phyloP scores from a whole-genome alignment of 2,888 invertebrate species.

The Calliopum simillimum region DNA sequence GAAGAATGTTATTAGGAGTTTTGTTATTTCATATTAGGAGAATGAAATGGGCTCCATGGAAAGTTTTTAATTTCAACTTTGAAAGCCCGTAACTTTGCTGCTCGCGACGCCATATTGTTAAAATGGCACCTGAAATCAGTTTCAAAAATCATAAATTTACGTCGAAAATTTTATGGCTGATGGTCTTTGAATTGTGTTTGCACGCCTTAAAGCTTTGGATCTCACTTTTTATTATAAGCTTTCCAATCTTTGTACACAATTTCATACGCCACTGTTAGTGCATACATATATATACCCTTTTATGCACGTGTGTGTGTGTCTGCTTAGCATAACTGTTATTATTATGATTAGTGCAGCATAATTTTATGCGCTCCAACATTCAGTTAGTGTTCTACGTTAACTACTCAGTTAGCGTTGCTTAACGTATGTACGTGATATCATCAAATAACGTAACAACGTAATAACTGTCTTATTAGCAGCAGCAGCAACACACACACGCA shows the following conservation, averaged over 20 bases:
- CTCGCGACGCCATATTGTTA: no score
- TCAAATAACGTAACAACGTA: constrained; percentile 62
- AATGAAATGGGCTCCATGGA: no score
- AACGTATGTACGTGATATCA: constrained; percentile 65
- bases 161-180: no score
- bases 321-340: constrained; percentile 40
- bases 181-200: no score
- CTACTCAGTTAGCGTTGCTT: constrained; percentile 65
- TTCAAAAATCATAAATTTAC: no score
- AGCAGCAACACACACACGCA: constrained; percentile 3
- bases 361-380: constrained; percentile 36
- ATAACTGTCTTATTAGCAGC: constrained; percentile 60
- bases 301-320: constrained; percentile 24
- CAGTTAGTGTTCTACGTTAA: constrained; percentile 46
- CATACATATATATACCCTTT: constrained; percentile 15
- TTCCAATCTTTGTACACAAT: constrained; percentile 10
- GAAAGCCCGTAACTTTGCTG: no score
- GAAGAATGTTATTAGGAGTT: no score
- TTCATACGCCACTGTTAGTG: constrained; percentile 29
- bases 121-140: no score
- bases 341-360: constrained; percentile 36
- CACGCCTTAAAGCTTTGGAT: no score
- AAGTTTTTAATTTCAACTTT: no score
- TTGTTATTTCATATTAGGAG: no score
- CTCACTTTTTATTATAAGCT: no score